Conservation (phyloP, 2,888 invertebrate genomes). For the Sipha maydis region DNA sequence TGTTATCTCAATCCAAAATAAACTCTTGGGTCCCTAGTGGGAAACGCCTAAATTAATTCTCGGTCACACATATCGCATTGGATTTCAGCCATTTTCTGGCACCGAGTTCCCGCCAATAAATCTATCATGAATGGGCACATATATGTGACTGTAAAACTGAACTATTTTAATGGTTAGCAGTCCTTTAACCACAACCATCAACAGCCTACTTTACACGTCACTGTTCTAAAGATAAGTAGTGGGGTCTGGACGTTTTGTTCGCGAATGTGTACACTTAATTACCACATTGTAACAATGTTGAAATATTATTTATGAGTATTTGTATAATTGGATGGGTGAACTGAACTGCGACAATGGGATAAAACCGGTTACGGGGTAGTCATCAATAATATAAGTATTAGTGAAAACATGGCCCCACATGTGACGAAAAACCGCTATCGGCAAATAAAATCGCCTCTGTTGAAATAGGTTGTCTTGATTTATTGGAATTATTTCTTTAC, state of each 20-base stretch:
- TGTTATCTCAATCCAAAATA: conserved; percentile 37
- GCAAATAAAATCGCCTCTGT: conserved; percentile 8
- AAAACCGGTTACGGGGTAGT: conserved; percentile 37
- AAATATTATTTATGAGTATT: background rate
- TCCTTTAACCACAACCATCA: background rate
- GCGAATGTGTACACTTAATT: background rate
- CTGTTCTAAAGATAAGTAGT: background rate
- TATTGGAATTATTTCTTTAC: background rate
- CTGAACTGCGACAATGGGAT: background rate
- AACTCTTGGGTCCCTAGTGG: conserved; percentile 16
- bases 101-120: conserved; percentile 45
- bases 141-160: conserved; percentile 7
- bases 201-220: background rate
- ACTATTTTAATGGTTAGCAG: conserved; percentile 36
- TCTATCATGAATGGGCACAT: conserved; percentile 40
- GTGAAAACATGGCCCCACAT: background rate
- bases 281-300: background rate
- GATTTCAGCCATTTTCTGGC: conserved; percentile 40
- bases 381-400: background rate
- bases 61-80: conserved; percentile 36
- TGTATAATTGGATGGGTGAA: background rate
- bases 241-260: background rate
- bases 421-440: conserved; percentile 49
- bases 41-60: conserved; percentile 25
- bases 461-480: conserved; percentile 29